These are phyloP conservation scores for Lamellibrachia satsuma DNA, from an alignment of 2,888 invertebrate genomes.

Conservation along the genomic window DNA sequence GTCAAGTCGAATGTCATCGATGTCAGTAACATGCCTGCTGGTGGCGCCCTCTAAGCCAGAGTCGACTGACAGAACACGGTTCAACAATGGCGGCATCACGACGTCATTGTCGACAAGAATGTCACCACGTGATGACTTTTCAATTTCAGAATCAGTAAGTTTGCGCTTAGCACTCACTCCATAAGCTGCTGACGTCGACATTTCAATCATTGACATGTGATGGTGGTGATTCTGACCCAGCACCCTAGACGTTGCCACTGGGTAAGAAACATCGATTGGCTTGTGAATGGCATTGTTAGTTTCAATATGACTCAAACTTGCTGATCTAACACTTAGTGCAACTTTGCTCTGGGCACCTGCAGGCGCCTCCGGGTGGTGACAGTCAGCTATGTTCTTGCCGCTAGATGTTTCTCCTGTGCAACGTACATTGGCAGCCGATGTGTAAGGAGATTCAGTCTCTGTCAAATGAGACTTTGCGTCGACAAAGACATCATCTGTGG, in stretches of 20 bases:
- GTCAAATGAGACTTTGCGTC: conserved; percentile 31
- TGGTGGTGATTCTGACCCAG: conserved; percentile 22
- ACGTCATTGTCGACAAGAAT: not conserved
- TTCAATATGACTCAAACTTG: conserved; percentile 34
- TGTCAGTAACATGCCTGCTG: conserved; percentile 22
- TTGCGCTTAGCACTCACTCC: not conserved
- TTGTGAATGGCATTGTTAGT: conserved; percentile 22
- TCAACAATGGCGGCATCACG: not conserved
- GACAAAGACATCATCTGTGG: conserved; percentile 35
- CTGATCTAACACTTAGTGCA: not conserved
- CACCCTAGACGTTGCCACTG: conserved; percentile 33
- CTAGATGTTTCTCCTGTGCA: conserved; percentile 22
- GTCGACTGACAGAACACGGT: conserved; percentile 31
- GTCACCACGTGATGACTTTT: not conserved
- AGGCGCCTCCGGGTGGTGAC: not conserved
- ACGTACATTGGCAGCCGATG: not conserved
- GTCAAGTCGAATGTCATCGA: conserved; percentile 22
- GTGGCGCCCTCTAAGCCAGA: conserved; percentile 30
- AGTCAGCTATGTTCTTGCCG: conserved; percentile 13
- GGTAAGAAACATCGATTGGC: conserved; percentile 33
- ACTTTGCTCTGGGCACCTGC: not conserved
- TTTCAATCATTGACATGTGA: not conserved
- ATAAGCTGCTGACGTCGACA: not conserved
- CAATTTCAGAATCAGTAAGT: conserved; percentile 13
- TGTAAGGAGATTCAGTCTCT: not conserved